Evolutionary conservation across 2,797 vertebrate species (phyloP), one percentile per base, ranked within the genome.

Genomic region (Oceanodroma leucorhoa): DNA sequence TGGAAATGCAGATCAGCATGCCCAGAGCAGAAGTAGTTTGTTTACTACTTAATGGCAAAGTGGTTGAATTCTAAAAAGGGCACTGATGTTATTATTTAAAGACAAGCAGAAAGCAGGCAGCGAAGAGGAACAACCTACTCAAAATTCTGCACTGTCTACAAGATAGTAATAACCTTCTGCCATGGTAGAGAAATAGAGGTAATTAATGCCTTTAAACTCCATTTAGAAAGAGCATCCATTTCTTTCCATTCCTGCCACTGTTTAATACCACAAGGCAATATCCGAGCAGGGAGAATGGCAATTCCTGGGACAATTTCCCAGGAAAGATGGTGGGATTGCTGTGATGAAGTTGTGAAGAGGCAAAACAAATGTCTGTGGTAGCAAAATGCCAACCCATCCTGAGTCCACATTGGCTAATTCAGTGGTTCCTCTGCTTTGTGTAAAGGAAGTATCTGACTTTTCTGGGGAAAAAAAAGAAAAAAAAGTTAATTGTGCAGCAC

Each of bases 11-110:
- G 83, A 93, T 41, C 75, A 75, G 38, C 41, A n/a, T 15, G 70
- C 64, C 50, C 83, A 71, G 48, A 90, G 57, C 60, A 67, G 27
- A 70, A 95, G 81, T 50, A 81, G 86, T 85, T 96, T 94, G 79
- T 96, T 95, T 89, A 89, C 64, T 69, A 26, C 78, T 71, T 83
- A 85, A 93, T 75, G 78, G 83, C 75, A 78, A 82, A 94, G 75
- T 85, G 75, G 38, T 69, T 80, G 71, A 79, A 73, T 95, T 92
- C 71, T 83, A 78, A 95, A 92, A 95, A 92, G 67, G 86, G 64
- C 64, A 90, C 22, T 29, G 30, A 41, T 53, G 23, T 79, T 89
- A 50, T 93, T 90, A 80, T 94, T 92, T 85, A 89, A 90, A 87
- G 81, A 82, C 50, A 89, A 77, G 64, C 32, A 55, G 80, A 84